Percentiles rank a stretch among this genome's conserved stretches.
These are phyloP conservation scores for Seriola rivoliana DNA, from an alignment of 2,113 vertebrate genomes.

Conservation along the genomic window DNA sequence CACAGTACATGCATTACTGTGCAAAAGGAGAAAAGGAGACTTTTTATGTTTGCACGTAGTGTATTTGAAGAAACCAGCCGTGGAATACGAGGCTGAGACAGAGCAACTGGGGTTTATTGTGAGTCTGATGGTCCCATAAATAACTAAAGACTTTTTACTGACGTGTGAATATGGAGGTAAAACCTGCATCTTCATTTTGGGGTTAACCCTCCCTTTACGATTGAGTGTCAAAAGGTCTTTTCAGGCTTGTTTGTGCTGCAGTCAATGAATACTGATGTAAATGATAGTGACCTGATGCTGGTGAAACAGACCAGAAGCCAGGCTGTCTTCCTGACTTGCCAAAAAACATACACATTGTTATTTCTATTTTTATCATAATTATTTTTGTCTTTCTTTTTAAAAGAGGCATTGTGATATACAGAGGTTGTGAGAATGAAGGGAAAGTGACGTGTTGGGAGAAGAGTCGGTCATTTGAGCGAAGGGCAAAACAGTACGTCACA, in stretches of 20 bases:
- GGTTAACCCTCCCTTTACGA: conserved; percentile 18
- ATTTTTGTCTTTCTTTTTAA: conserved; percentile 54
- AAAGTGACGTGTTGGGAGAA: conserved; percentile 53
- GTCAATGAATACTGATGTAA: conserved; percentile 14
- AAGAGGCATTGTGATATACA: conserved; percentile 14
- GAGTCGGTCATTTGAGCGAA: conserved; percentile 49
- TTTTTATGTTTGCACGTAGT: neutral
- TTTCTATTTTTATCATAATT: conserved; percentile 49
- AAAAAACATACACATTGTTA: conserved; percentile 13
- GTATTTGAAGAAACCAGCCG: neutral
- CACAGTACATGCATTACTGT: too few species aligned
- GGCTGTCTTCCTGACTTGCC: conserved; percentile 67
- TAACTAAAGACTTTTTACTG: neutral
- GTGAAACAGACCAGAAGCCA: conserved; percentile 35
- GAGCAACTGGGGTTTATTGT: neutral
- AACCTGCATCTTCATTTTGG: conserved; percentile 41
- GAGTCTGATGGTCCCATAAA: neutral
- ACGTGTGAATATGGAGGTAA: neutral
- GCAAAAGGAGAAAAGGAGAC: too few species aligned
- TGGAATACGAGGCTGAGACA: neutral
- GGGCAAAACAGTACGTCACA: conserved; percentile 48
- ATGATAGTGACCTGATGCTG: conserved; percentile 23
- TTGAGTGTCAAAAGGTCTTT: neutral
- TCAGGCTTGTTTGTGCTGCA: conserved; percentile 16
- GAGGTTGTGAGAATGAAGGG: conserved; percentile 72